These are phyloP conservation scores for Brachyhypopomus occidentalis DNA, from an alignment of 2,113 vertebrate genomes.

Conservation along the genomic window DNA sequence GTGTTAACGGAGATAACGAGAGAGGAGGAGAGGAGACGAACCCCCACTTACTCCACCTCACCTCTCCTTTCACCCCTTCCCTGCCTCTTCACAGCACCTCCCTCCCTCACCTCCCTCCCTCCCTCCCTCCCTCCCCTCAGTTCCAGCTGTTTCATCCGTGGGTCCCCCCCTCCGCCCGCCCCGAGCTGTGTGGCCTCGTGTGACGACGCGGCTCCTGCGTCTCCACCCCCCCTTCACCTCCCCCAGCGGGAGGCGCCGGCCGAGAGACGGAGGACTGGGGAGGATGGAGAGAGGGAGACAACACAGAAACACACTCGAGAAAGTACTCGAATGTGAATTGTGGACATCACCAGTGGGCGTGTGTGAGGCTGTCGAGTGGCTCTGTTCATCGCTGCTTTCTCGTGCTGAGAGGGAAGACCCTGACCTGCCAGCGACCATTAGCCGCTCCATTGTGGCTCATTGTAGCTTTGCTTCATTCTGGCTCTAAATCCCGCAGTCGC, in stretches of 20 bases:
- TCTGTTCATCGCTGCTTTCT: slow-evolving; percentile 35
- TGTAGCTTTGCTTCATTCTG: slow-evolving; percentile 56
- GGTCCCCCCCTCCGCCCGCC: slow-evolving; percentile 13
- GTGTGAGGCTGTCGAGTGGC: slow-evolving; percentile 26
- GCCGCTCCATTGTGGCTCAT: slow-evolving; percentile 35
- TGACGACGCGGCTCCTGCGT: not conserved
- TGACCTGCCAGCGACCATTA: slow-evolving; percentile 39
- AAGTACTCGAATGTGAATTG: slow-evolving; percentile 31
- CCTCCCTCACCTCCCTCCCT: not conserved
- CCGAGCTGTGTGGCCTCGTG: not conserved
- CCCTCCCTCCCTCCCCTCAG: not conserved
- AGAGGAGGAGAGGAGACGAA: slow-evolving; percentile 56
- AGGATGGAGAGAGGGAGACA: slow-evolving; percentile 16
- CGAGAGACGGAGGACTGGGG: not conserved
- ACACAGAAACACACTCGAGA: slow-evolving; percentile 37
- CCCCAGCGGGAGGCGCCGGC: slow-evolving; percentile 39
- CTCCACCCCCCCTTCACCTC: slow-evolving; percentile 38
- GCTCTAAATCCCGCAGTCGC: slow-evolving; percentile 63
- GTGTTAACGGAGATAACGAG: slow-evolving; percentile 81
- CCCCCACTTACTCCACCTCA: slow-evolving; percentile 63
- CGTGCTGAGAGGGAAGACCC: slow-evolving; percentile 14
- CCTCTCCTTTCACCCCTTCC: slow-evolving; percentile 48
- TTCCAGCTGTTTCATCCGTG: slow-evolving; percentile 10
- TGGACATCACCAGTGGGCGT: slow-evolving; percentile 6
- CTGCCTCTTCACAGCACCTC: not conserved